Conservation (phyloP, 2,113 vertebrate species). For the Rissa tridactyla region DNA sequence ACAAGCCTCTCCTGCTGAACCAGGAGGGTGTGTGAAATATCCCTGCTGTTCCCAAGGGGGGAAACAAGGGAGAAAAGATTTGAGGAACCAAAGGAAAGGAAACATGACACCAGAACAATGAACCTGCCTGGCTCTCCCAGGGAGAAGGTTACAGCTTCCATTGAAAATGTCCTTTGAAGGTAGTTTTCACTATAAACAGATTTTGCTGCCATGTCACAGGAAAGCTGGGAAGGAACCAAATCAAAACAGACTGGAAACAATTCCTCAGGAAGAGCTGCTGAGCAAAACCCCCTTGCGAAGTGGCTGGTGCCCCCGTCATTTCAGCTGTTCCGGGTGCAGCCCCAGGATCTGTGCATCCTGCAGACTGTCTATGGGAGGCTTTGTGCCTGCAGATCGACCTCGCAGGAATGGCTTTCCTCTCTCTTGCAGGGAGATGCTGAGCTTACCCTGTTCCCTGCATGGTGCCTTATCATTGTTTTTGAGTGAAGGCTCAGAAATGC, state of each 20-base stretch:
- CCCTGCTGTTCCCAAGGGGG: slow-evolving; percentile 49
- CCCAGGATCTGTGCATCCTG: neutral
- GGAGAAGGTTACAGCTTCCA: slow-evolving; percentile 53
- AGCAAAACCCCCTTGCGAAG: slow-evolving; percentile 23
- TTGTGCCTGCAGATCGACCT: neutral
- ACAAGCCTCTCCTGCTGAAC: neutral
- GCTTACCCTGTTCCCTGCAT: neutral
- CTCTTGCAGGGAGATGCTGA: neutral
- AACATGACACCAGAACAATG: slow-evolving; percentile 66
- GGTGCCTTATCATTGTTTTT: neutral
- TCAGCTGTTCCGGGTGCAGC: neutral
- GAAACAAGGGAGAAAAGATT: slow-evolving; percentile 62
- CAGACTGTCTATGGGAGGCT: neutral
- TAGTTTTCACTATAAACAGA: slow-evolving; percentile 62
- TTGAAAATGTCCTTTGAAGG: slow-evolving; percentile 63
- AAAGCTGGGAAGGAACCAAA: slow-evolving; percentile 67
- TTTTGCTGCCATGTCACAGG: slow-evolving; percentile 64
- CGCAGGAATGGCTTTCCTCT: neutral
- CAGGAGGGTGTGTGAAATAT: slow-evolving; percentile 27
- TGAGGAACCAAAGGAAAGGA: slow-evolving; percentile 68
- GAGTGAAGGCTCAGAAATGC: slow-evolving; percentile 21
- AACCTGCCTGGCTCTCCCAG: slow-evolving; percentile 57
- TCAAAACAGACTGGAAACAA: slow-evolving; percentile 61
- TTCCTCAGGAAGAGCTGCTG: slow-evolving; percentile 59
- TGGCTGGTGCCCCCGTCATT: slow-evolving; percentile 3